Conservation (phyloP, 2,113 vertebrate genomes). For the Eulemur rufifrons region DNA sequence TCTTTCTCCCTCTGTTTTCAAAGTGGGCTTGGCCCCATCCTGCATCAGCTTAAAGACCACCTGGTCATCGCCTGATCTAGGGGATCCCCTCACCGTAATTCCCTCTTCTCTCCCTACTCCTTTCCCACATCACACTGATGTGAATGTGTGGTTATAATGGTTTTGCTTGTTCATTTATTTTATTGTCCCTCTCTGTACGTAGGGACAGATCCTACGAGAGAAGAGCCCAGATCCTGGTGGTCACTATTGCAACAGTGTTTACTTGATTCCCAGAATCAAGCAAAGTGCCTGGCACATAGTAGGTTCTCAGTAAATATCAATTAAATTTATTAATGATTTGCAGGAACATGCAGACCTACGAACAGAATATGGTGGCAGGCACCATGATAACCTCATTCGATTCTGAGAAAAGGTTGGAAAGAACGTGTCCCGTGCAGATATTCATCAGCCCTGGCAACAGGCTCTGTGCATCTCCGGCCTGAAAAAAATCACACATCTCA, state of each 20-base stretch:
- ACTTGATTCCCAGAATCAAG: background rate
- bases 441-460: slow-evolving; percentile 57
- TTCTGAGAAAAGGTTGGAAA: slow-evolving; percentile 45
- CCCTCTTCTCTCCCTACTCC: background rate
- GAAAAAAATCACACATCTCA: slow-evolving; percentile 72
- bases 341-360: background rate
- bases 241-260: background rate
- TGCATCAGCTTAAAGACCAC: too few relatives aligned
- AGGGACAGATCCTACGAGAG: background rate
- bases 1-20: background rate
- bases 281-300: background rate
- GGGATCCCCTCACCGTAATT: background rate
- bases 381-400: background rate
- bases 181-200: background rate
- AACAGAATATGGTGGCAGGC: background rate
- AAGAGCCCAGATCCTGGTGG: background rate
- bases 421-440: background rate
- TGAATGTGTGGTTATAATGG: too few relatives aligned
- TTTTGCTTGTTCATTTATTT: background rate
- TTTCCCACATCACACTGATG: background rate
- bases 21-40: background rate
- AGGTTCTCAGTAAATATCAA: background rate
- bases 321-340: background rate
- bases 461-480: slow-evolving; percentile 37
- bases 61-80: too few relatives aligned